Conservation (phyloP, 2,113 vertebrate species). For the Eubucco bourcierii region DNA sequence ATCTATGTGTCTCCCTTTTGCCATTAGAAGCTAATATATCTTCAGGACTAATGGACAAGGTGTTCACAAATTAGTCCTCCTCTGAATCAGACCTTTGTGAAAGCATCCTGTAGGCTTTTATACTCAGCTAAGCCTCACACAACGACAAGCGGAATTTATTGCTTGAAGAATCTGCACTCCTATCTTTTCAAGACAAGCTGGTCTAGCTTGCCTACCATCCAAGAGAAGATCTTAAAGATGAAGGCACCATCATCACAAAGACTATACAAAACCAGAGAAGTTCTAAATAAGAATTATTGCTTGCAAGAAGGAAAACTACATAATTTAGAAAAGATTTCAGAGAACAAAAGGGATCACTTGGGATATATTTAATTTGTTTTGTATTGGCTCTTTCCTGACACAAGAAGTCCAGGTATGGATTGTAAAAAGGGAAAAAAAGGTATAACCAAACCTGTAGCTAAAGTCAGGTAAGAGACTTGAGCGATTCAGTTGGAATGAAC, state of each 20-base stretch:
- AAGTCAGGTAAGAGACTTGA: conserved; percentile 58
- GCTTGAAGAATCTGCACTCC: not conserved
- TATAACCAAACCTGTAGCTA: conserved; percentile 35
- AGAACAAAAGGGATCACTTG: not conserved
- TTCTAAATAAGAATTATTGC: not conserved
- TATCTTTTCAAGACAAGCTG: not conserved
- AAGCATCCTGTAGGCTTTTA: not conserved
- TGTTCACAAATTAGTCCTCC: not conserved
- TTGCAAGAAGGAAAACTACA: not conserved
- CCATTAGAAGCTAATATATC: not conserved
- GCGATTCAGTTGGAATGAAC: conserved; percentile 51
- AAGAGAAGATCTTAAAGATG: conserved; percentile 7
- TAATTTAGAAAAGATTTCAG: not conserved
- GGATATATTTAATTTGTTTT: not conserved
- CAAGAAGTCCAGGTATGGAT: not conserved
- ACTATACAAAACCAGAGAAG: not conserved
- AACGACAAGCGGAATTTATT: not conserved
- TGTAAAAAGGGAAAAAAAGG: not conserved
- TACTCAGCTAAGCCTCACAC: not conserved
- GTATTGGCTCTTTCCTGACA: not conserved
- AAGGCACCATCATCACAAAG: not conserved
- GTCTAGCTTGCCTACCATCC: not conserved
- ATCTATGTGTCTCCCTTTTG: not conserved
- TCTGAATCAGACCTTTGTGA: not conserved
- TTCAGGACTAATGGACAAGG: not conserved